Base-by-base conservation (phyloP, 2,113 vertebrate genomes). In the Ranitomeya imitator region DNA sequence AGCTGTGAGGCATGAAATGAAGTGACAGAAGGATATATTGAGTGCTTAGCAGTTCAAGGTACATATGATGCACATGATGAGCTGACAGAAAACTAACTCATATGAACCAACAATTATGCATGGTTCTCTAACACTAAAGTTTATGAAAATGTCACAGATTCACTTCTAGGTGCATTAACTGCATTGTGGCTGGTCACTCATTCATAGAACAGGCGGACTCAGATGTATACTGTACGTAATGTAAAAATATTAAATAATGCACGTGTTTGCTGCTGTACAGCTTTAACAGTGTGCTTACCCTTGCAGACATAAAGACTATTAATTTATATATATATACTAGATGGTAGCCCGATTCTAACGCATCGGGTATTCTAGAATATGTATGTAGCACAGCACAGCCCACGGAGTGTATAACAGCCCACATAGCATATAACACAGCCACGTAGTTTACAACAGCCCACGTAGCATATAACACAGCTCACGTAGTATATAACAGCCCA, bases 1-100 rank as follows among this genome's bases (percentile, higher is more conserved):
- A 79, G 73, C 87, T 89, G 82, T 79, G 81, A 85, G 82, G 73
- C 87, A 89, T 89, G 87, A 89, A 89, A 85, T 89, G 87, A 89
- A 84, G 81, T 89, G 87, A 84, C 81, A 84, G 82, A 79, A 79
- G 87, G 55, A 85, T 89, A 89, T 89, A 78, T 85, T 45, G 73
- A 79, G 81, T 85, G 45, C 87, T 89, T 78, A 88, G 80, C 21
- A 61, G 79, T 88, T 88, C 69, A 79, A 79, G 57, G 81, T 85
- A 89, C 81, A 63, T 78, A 45, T 78, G 71, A 83, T 76, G 52
- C 82, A 69, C 82, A 85, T 26, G 82, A 85, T 69, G 26, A 84
- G 31, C 37, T 79, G 59, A 85, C 73, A 85, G 82, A 65, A 84
- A 65, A 5, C 37, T 65, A 77, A 69, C 60, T 37, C 76, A 69